Conservation (phyloP, 53 echinoderm and acorn worm species). For the Arbacia lixula region DNA sequence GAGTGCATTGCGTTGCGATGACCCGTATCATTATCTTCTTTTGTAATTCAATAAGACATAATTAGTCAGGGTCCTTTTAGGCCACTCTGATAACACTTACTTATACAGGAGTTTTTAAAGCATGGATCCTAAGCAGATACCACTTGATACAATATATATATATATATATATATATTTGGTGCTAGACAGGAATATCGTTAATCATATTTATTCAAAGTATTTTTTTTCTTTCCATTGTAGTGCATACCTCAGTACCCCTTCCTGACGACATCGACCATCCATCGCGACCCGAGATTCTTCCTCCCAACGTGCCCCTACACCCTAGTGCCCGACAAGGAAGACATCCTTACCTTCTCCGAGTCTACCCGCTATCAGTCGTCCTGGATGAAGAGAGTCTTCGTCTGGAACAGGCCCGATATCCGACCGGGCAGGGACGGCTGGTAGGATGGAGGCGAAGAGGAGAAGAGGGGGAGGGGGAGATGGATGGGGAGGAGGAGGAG, state of each 20-base stretch:
- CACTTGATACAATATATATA: too few species aligned
- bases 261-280: not conserved
- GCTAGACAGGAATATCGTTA: not conserved
- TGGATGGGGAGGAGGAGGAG: not conserved
- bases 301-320: conserved; percentile 6
- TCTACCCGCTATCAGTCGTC: not conserved
- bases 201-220: not conserved
- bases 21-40: too few species aligned
- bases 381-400: not conserved
- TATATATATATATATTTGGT: not conserved
- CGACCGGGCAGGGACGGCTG: not conserved
- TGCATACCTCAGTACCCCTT: not conserved
- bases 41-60: too few species aligned
- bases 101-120: too few species aligned
- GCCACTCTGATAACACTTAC: too few species aligned
- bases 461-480: not conserved
- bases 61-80: too few species aligned
- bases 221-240: not conserved
- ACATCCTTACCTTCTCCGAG: not conserved
- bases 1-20: too few species aligned
- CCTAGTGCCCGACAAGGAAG: not conserved
- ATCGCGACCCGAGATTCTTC: not conserved
- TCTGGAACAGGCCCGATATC: not conserved
- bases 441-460: not conserved
- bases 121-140: too few species aligned